These are phyloP conservation scores for Excalfactoria chinensis DNA, from an alignment of 2,113 vertebrate genomes.

Conservation along the genomic window DNA sequence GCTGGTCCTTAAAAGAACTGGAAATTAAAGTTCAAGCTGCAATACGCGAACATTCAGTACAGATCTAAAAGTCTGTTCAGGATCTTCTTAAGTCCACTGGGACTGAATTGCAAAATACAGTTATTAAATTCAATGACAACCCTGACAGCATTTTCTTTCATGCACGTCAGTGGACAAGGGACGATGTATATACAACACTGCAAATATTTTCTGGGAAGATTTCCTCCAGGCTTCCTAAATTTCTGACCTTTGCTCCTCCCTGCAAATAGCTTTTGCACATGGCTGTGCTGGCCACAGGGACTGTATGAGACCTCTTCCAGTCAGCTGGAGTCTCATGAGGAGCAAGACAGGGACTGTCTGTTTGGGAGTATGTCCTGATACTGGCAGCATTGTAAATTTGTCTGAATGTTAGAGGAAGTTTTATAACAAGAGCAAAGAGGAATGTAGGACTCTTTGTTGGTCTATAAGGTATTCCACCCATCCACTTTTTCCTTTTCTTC, in stretches of 20 bases:
- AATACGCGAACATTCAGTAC: neutral
- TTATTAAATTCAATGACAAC: neutral
- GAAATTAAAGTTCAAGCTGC: constrained; percentile 22
- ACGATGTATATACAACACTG: neutral
- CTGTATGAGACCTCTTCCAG: neutral
- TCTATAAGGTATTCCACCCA: neutral
- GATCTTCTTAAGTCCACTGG: neutral
- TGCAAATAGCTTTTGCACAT: constrained; percentile 45
- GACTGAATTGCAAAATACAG: constrained; percentile 21
- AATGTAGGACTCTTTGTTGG: neutral
- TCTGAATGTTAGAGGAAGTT: neutral
- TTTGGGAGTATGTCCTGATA: neutral
- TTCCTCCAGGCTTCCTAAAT: constrained; percentile 47
- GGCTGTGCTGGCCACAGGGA: neutral
- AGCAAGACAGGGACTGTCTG: neutral
- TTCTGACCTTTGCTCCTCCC: constrained; percentile 22
- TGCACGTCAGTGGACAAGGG: neutral
- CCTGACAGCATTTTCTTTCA: neutral
- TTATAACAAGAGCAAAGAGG: neutral
- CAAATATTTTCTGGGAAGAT: constrained; percentile 40
- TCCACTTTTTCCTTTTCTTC: neutral
- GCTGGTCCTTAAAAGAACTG: neutral
- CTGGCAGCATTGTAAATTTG: neutral
- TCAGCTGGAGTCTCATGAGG: neutral
- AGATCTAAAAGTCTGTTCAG: neutral